A percentile compares a stretch with the other conserved stretches of the same genome.
These are phyloP conservation scores for Rhabdomys dilectus DNA, from an alignment of 2,113 vertebrate species.

Conservation along the genomic window DNA sequence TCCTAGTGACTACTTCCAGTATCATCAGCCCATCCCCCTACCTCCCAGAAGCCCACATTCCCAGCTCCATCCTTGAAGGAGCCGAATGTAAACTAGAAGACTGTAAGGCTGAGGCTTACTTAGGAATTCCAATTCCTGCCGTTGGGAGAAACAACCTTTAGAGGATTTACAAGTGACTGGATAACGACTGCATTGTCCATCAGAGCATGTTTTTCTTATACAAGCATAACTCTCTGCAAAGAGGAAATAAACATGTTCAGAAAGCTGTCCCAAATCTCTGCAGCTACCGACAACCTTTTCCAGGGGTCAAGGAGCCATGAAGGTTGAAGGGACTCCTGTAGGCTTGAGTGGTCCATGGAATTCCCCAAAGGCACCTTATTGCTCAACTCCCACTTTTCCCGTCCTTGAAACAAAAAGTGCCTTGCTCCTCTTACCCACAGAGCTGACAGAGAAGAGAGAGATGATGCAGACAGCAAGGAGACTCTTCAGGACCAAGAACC, in stretches of 20 bases:
- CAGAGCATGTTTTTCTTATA: accelerated
- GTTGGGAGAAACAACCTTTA: background rate
- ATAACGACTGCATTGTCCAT: accelerated
- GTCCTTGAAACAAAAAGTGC: background rate
- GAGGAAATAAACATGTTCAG: background rate
- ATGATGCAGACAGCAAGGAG: background rate
- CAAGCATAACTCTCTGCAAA: background rate
- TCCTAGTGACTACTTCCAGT: background rate
- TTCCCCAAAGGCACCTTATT: background rate
- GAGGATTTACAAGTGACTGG: accelerated
- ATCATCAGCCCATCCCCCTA: background rate
- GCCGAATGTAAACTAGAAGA: background rate
- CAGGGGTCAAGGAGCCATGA: background rate
- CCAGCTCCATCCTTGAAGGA: background rate
- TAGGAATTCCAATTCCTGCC: accelerated
- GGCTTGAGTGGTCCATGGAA: accelerated
- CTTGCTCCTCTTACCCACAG: slow-evolving; percentile 22
- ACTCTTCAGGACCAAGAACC: background rate
- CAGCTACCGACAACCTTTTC: background rate
- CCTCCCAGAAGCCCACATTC: background rate
- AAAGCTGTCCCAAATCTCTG: background rate
- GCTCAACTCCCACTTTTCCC: background rate
- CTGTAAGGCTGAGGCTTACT: background rate
- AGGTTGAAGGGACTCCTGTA: accelerated
- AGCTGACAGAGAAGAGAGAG: background rate